Evolutionary conservation across 2,113 vertebrate genomes (phyloP), one percentile per base, ranked within the genome.

Genomic region (Pao palembangensis): DNA sequence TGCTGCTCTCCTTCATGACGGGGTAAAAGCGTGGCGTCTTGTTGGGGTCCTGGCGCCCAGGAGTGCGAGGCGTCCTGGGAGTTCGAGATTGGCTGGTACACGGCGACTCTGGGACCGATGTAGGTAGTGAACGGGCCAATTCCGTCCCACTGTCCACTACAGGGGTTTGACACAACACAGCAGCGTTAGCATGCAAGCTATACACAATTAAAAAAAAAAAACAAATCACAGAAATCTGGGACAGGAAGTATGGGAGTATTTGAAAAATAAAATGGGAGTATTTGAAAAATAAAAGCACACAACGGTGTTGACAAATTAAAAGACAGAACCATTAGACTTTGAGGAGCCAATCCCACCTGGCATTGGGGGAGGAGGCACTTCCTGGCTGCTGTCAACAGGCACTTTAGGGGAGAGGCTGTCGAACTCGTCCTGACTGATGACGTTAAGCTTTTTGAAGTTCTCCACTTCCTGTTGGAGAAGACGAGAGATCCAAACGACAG

Each of bases 11-110:
- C 85, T 98, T 98, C 69, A 98, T 93, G 49, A 98, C 95, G 28
- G 95, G 94, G 81, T 96, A 99, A 85, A 98, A 98, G 34, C 96
- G 91, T 0, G 93, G 93, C 1, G 92, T 92, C 92, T 93, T 96
- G 75, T 64, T 94, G 60, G 93, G 94, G 90, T 96, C 94, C 78
- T 94, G 93, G 8, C 95, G 86, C 49, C 93, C 90, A 0, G 93
- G 93, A 15, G 93, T 96, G 55, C 90, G 92, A 38, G 93, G 94
- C 17, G 93, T 93, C 65, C 88, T 7, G 63, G 91, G 79, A 55
- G 87, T 86, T 61, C 89, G 65, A 64, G 88, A 78, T 68, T 88
- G 64, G 64, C 60, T 73, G 42, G 82, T 50, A 18, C 56, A 51
- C 53, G 91, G 90, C 0, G 90, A 93, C 47, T 93, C 91, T 13